Evolutionary conservation across 2,797 vertebrate genomes (phyloP), one percentile per base, ranked within the genome.

Genomic region (Somateria mollissima): DNA sequence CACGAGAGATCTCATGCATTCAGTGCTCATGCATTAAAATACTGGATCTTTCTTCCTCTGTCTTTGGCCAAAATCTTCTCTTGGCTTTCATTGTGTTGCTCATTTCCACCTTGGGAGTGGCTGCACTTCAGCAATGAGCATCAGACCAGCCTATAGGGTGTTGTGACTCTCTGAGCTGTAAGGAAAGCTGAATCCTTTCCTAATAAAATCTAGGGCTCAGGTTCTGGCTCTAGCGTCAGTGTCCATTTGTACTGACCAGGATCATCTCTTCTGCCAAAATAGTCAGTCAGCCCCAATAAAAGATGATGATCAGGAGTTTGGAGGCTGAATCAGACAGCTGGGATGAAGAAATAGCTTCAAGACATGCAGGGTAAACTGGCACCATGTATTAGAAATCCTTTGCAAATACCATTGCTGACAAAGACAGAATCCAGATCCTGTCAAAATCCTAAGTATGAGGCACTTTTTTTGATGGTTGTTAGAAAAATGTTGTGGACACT

Each of bases 261-360:
- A 61, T 51, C 28, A 36, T 51, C 49, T 84, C 28, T 91, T 65
- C 77, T 88, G 85, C 77, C 86, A 89, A 72, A 94, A 75, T 4
- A 72, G 34, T 56, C 53, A 73, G 64, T 61, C 61, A 80, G n/a
- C 37, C 27, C 65, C 62, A 91, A 87, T 87, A 96, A 95, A 96
- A 21, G 19, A 16, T 73, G 34, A 71, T n/a, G 43, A 90, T 18
- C 37, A 95, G 28, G 62, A 92, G 17, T 20, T 21, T 66, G 71
- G 53, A 71, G 77, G 41, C 54, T 78, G 86, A 91, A 82, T 92
- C 60, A 82, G 71, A 37, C 21, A 36, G 57, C 34, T 51, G 84
- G 93, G 78, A 78, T 94, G 92, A 94, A 92, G 88, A 95, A 95
- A 90, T 10, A 69, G 10, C 24, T 84, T 43, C 51, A 71, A 60